A percentile compares a stretch with the other conserved stretches of the same genome.
phyloP scores from a whole-genome alignment of 1,140 invertebrate genomes.

The Leguminivora glycinivorella region DNA sequence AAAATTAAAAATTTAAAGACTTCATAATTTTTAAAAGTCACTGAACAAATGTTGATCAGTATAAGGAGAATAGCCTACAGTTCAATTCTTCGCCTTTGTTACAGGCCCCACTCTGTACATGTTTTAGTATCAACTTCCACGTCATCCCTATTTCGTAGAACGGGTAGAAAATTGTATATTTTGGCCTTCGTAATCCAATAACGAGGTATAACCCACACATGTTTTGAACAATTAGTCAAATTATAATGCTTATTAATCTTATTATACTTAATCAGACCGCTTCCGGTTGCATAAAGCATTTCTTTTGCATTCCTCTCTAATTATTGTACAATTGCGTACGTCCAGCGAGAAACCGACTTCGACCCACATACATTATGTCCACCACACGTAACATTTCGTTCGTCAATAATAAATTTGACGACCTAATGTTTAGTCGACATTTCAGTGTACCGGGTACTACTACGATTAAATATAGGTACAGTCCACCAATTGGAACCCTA shows the following conservation, averaged over 20 bases:
- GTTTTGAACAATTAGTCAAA: background rate
- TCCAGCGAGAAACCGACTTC: background rate
- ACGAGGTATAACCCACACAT: background rate
- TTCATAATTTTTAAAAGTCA: too few relatives aligned
- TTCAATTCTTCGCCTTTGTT: too few relatives aligned
- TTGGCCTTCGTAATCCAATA: background rate
- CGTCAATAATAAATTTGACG: conserved; percentile 25
- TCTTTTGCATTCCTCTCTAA: conserved; percentile 5
- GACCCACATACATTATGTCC: background rate
- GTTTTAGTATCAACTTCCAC: too few relatives aligned
- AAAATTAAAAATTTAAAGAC: too few relatives aligned
- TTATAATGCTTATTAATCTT: background rate
- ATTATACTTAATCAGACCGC: background rate
- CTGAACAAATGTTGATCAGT: too few relatives aligned
- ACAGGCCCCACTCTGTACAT: too few relatives aligned
- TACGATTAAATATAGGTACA: too few relatives aligned
- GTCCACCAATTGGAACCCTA: too few relatives aligned
- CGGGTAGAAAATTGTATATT: background rate
- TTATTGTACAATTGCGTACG: background rate
- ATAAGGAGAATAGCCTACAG: too few relatives aligned
- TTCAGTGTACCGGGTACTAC: background rate
- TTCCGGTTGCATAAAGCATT: conserved; percentile 12
- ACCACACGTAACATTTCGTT: conserved; percentile 3
- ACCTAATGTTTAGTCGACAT: background rate
- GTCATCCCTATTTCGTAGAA: too few relatives aligned